Evolutionary conservation across 2,797 vertebrate species (phyloP).

Genomic region (Pantherophis alleghaniensis): DNA sequence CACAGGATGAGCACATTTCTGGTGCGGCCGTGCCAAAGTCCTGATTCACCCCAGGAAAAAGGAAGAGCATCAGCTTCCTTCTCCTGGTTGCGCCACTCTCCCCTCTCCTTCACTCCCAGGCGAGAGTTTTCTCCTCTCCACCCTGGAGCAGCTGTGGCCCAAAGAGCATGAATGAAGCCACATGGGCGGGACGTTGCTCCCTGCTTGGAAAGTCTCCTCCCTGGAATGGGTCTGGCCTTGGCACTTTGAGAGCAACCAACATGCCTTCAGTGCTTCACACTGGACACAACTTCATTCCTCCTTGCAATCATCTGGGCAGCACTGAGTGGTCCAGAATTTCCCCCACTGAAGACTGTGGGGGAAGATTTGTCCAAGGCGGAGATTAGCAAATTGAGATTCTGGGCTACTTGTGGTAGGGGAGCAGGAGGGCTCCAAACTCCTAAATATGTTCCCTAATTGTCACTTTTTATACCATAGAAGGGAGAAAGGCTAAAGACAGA

Average conservation of each 20-base stretch:
- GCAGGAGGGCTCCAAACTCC: background rate
- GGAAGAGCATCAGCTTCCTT: background rate
- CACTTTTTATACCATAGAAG: background rate
- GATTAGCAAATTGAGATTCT: background rate
- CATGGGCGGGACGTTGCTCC: background rate
- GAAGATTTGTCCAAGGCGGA: background rate
- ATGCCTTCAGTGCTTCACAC: background rate
- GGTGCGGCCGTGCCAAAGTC: background rate
- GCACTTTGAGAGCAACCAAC: background rate
- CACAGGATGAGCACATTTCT: background rate
- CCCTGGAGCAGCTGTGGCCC: background rate
- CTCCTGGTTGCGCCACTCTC: conserved; percentile 17
- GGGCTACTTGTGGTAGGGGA: background rate
- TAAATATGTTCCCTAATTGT: background rate
- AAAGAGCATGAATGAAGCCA: background rate
- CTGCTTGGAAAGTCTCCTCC: background rate
- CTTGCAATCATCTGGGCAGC: background rate
- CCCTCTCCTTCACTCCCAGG: conserved; percentile 3
- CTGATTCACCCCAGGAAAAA: background rate
- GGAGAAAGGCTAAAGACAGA: background rate
- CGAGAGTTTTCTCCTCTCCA: background rate
- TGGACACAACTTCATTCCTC: background rate
- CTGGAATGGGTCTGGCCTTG: no score
- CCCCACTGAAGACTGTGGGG: background rate
- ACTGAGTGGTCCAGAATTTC: background rate